These are phyloP conservation scores for Serilophus lunatus DNA, from an alignment of 2,113 vertebrate genomes.

Conservation along the genomic window DNA sequence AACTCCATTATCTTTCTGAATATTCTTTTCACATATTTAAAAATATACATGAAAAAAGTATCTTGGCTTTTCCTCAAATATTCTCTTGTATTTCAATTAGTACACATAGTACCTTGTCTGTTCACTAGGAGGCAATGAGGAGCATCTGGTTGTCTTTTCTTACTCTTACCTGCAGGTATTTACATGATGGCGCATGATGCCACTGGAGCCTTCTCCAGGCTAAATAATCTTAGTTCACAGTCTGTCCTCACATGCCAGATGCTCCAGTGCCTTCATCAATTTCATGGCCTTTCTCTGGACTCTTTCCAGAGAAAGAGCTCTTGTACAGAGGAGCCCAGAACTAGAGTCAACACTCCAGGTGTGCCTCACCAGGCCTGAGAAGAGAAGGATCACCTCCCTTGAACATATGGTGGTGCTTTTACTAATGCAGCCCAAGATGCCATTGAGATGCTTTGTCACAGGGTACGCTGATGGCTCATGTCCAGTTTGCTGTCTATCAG, in stretches of 20 bases:
- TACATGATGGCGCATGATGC: neutral
- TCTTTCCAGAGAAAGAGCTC: neutral
- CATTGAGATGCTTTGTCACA: neutral
- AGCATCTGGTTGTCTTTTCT: neutral
- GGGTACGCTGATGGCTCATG: too few species aligned
- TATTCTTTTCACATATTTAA: neutral
- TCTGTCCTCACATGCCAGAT: neutral
- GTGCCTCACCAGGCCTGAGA: neutral
- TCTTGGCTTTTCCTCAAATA: neutral
- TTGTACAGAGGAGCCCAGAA: neutral
- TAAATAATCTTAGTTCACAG: neutral
- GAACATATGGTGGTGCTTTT: neutral
- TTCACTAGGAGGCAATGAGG: neutral
- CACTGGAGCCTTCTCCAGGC: neutral
- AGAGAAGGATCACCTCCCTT: neutral
- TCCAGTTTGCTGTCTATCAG: neutral
- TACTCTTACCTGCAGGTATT: neutral
- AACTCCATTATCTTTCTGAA: neutral
- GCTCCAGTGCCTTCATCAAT: neutral
- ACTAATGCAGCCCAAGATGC: neutral
- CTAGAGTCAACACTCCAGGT: neutral
- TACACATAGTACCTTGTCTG: neutral
- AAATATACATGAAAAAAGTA: neutral
- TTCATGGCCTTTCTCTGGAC: neutral
- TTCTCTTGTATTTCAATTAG: neutral